Evolutionary conservation across 2,888 invertebrate genomes (phyloP), one percentile per base, ranked within the genome.

Genomic region (Drosophila setosimentum): DNA sequence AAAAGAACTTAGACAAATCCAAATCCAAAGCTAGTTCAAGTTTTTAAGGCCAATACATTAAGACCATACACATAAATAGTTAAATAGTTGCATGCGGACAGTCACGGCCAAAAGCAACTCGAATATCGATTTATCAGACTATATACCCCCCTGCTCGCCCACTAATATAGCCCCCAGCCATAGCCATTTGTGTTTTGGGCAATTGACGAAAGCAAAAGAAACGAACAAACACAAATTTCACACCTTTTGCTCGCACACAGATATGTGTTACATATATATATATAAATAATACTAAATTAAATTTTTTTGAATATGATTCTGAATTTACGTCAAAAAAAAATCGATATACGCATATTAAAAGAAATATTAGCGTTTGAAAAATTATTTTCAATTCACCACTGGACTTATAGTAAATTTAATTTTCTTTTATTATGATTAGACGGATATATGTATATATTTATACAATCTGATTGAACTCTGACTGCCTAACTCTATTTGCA

Each of bases 21-120:
- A 68, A 79, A 45, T 24, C 16, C 72, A 84, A 74, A 73, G 77
- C 66, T 80, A 24, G 45, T 82, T 72, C 42, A 82, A 84, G 75
- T 67, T 87, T 73, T 74, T 73, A 73, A 61, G 73, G 67, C 76
- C 55, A 64, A 61, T 45, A 24, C 30, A 6, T n/a, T n/a, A n/a
- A n/a, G n/a, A n/a, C n/a, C n/a, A 53, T 62, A 64, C 27, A 63
- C 54, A 67, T 37, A 74, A 76, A 69, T 73, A 73, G 73, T 68
- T 64, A 35, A 48, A 63, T 66, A 24, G 60, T 61, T 63, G 68
- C 51, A 62, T 59, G 59, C 49, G 75, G 54, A 67, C 60, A 68
- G 80, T 87, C 85, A 89, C 69, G 85, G 89, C 73, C 89, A 79
- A 82, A 71, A 84, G 77, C 80, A 72, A 80, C 87, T 84, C 69